Conservation (phyloP, 2,113 vertebrate species). For the Aegotheles bennettii region DNA sequence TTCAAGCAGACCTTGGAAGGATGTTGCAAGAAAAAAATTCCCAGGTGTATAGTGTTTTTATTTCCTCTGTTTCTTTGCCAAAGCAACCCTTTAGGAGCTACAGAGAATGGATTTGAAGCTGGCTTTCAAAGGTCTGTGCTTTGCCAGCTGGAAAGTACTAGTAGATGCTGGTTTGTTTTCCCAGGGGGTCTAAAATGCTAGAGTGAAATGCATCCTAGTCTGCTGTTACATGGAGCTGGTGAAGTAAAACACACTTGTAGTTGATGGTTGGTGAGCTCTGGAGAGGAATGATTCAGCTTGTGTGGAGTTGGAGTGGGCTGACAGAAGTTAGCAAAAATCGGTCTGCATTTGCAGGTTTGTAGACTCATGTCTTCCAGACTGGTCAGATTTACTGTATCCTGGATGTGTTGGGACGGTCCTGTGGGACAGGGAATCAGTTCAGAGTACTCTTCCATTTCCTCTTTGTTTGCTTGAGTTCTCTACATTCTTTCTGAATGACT, state of each 20-base stretch:
- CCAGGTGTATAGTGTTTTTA: too few relatives aligned
- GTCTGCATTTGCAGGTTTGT: rapidly evolving
- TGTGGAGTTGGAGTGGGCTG: neutral
- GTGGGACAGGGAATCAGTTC: neutral
- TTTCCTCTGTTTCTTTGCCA: neutral
- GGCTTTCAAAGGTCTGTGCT: neutral
- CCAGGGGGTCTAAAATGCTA: neutral
- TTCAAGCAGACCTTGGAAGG: neutral
- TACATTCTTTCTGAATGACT: neutral
- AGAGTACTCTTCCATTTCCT: neutral
- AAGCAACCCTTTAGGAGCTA: neutral
- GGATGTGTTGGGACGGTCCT: neutral
- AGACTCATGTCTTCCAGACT: rapidly evolving
- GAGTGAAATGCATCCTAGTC: neutral
- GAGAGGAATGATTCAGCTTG: neutral
- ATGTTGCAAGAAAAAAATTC: neutral
- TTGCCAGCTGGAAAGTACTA: neutral
- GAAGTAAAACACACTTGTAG: neutral
- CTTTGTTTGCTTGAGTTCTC: neutral
- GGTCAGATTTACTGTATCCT: too few relatives aligned
- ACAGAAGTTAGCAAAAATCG: rapidly evolving
- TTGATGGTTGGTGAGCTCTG: neutral
- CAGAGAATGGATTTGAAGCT: neutral
- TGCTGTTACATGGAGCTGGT: neutral
- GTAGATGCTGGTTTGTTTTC: neutral